Base-by-base conservation (phyloP, 2,113 vertebrate genomes). In the Peromyscus polionotus region DNA sequence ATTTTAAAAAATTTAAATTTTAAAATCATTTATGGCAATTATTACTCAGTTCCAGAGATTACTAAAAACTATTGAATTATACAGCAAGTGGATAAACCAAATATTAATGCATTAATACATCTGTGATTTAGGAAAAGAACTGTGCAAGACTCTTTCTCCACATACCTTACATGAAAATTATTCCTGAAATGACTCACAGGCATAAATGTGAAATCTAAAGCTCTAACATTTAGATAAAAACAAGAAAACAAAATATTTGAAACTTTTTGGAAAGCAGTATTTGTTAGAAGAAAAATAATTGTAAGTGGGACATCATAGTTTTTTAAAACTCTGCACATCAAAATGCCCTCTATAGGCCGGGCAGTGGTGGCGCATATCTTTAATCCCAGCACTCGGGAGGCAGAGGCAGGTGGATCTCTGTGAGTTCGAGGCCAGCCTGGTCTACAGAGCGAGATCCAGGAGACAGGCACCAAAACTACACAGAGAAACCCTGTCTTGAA, bases 161-260 rank as follows among this genome's bases (percentile, higher is more conserved):
- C 1, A 26, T 3, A 14, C 11, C 14, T 48, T 24, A 77, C 20
- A 51, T 51, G 73, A 45, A 93, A 31, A 54, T 42, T 24, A 93
- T 20, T 57, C 68, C 17, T 72, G 67, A 54, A 88, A 84, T 86
- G 9, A 1, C 65, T 77, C 51, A 76, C 68, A 14, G 14, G 80
- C 14, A 5, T 73, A 93, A 93, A 28, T 31, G 22, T 80, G 77
- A 85, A 65, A 20, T 13, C 33, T 63, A 87, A 94, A 92, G 57
- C 79, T 81, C 19, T 81, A 80, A 83, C 36, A 94, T 61, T 31
- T 70, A 72, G 28, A 22, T 39, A 33, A 90, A 90, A 61, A 97
- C 54, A 81, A 54, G 9, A 54, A 14, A 45, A 90, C 19, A 14
- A 59, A 93, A 24, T 61, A 33, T 72, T 80, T 45, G 22, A 36